phyloP scores from a whole-genome alignment of 1,140 invertebrate species.

The Formica exsecta region DNA sequence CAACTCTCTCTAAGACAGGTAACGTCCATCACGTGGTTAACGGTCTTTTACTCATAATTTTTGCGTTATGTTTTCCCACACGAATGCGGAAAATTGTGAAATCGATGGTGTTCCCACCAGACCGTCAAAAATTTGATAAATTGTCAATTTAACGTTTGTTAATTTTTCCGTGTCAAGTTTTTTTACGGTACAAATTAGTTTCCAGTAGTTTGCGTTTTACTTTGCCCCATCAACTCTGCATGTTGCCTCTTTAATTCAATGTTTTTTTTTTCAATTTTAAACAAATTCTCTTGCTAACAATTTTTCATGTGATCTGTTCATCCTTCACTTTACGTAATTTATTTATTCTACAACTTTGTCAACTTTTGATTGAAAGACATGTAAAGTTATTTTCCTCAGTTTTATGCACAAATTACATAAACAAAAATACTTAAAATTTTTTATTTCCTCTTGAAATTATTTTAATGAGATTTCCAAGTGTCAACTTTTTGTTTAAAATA shows the following conservation, averaged over 20 bases:
- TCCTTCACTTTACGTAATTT: not conserved
- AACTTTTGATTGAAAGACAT: not conserved
- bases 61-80: not conserved
- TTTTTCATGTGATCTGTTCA: not conserved
- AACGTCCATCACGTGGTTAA: not conserved
- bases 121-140: constrained; percentile 36
- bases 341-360: not conserved
- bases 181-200: constrained; percentile 33
- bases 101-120: not conserved
- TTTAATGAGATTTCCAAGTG: not conserved
- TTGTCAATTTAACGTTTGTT: constrained; percentile 37
- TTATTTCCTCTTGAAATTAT: not conserved
- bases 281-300: not conserved
- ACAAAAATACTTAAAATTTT: not conserved
- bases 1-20: not conserved
- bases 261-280: not conserved
- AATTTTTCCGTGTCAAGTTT: constrained; percentile 12
- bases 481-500: no score
- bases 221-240: not conserved
- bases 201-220: not conserved
- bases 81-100: constrained; percentile 35
- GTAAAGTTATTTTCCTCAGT: not conserved
- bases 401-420: not conserved
- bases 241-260: not conserved
- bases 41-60: constrained; percentile 15